Evolutionary conservation across 2,113 vertebrate species (phyloP).

Genomic region (Sciurus niger): DNA sequence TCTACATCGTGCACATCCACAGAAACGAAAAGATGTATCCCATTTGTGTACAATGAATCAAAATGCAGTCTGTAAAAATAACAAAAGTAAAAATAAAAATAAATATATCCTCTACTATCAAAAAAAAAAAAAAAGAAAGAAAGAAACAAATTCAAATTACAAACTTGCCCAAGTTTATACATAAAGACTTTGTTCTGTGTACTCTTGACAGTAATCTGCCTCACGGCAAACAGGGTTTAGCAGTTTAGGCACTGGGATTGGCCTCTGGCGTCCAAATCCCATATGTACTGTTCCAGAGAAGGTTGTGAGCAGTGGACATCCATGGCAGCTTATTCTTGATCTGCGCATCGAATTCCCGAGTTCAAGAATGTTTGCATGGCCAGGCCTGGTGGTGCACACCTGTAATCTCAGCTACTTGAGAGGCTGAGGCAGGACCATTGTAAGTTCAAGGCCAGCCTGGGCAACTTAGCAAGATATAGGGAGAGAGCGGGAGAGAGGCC

Average conservation of each 20-base stretch:
- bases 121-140: neutral
- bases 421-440: neutral
- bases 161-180: neutral
- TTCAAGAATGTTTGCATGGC: neutral
- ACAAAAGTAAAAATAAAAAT: too few relatives aligned
- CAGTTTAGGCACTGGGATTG: neutral
- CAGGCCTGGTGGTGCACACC: neutral
- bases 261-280: neutral
- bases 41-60: too few relatives aligned
- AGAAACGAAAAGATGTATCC: too few relatives aligned
- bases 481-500: neutral
- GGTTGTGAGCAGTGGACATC: neutral
- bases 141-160: constrained; percentile 29
- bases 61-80: too few relatives aligned
- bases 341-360: neutral
- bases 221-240: neutral
- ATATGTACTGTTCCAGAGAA: neutral
- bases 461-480: neutral
- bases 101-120: too few relatives aligned
- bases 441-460: neutral
- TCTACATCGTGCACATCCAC: too few relatives aligned
- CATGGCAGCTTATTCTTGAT: neutral
- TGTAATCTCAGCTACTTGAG: neutral
- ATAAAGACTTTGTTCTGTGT: neutral
- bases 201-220: neutral